Evolutionary conservation across 2,797 vertebrate species (phyloP).

Genomic region (Liparis tanakae): DNA sequence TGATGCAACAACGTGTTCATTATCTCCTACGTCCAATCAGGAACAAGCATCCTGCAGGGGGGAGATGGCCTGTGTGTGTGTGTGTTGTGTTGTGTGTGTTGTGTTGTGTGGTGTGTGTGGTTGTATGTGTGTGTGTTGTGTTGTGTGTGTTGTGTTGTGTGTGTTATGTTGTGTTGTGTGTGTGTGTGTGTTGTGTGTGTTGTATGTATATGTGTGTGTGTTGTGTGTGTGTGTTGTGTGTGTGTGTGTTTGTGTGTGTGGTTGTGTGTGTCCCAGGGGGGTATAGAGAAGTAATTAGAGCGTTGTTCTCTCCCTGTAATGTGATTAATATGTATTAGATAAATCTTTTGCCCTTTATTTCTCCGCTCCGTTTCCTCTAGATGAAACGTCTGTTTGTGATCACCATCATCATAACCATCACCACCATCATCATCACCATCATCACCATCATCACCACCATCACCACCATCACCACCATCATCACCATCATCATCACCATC

Average conservation of each 20-base stretch:
- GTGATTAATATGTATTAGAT: conserved; percentile 63
- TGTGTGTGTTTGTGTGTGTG: conserved; percentile 17
- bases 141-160: conserved; percentile 62
- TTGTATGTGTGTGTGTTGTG: conserved; percentile 42
- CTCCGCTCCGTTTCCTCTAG: conserved; percentile 36
- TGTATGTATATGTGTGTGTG: conserved; percentile 37
- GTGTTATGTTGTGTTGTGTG: conserved; percentile 9
- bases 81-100: conserved; percentile 59
- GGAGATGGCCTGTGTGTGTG: conserved; percentile 33
- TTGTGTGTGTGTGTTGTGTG: conserved; percentile 26
- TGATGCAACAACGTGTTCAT: conserved; percentile 59
- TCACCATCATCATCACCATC: no score
- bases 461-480: no score
- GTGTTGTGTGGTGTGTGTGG: conserved; percentile 53
- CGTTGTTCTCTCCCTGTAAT: conserved; percentile 62
- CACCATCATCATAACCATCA: no score
- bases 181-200: conserved; percentile 29
- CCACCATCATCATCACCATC: no score
- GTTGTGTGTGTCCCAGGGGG: conserved; percentile 40
- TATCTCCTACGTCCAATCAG: conserved; percentile 75
- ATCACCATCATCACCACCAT: no score
- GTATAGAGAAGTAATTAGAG: conserved; percentile 57
- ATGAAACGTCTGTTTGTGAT: conserved; percentile 59
- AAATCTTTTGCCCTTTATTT: conserved; percentile 52
- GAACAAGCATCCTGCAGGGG: conserved; percentile 65